These are phyloP conservation scores for Lagorchestes hirsutus DNA, from an alignment of 2,797 vertebrate species.

Conservation along the genomic window DNA sequence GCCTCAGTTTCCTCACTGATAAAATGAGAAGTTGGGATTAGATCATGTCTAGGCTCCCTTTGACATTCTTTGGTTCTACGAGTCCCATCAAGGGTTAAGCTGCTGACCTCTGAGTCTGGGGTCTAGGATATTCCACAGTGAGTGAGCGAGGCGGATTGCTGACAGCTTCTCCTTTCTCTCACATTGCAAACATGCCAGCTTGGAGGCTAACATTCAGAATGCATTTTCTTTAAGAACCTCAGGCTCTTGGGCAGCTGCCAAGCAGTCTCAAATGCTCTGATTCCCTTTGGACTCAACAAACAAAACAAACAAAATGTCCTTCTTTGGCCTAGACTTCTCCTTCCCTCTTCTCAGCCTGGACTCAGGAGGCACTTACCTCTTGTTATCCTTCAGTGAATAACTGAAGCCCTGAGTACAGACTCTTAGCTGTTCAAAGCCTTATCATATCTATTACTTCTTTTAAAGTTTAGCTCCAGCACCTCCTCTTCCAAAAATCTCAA, in stretches of 20 bases:
- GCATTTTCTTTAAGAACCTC: neutral
- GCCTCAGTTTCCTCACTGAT: neutral
- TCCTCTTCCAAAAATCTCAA: neutral
- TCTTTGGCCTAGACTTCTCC: neutral
- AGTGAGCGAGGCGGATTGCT: neutral
- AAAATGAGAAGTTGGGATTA: neutral
- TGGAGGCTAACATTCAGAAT: neutral
- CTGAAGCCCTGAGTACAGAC: neutral
- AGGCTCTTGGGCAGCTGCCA: neutral
- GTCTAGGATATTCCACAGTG: neutral
- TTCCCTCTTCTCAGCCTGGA: neutral
- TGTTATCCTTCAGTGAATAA: neutral
- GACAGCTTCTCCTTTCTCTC: neutral
- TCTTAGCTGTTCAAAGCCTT: neutral
- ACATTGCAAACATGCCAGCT: neutral
- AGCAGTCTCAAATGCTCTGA: conserved; percentile 3
- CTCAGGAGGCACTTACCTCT: neutral
- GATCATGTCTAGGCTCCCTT: neutral
- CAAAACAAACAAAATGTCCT: conserved; percentile 8
- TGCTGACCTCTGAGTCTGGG: neutral
- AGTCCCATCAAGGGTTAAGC: neutral
- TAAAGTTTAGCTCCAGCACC: neutral
- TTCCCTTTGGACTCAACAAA: neutral
- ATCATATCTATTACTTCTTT: neutral
- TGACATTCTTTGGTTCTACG: neutral